Percentiles rank a stretch among this genome's conserved stretches.
These are phyloP conservation scores for Actinia tenebrosa DNA, from an alignment of 64 coral and sea anemone genomes.

Conservation along the genomic window DNA sequence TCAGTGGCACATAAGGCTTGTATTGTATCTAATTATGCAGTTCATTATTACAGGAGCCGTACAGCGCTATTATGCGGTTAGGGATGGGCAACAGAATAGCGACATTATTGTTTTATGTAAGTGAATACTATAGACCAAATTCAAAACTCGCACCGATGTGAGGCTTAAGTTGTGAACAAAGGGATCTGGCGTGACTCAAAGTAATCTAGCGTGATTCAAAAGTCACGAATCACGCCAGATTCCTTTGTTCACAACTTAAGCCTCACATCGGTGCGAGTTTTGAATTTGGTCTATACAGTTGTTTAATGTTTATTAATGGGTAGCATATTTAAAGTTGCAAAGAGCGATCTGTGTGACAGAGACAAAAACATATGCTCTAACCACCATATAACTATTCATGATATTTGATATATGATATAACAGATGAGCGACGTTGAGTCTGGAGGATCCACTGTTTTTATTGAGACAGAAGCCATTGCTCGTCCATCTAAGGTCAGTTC, in stretches of 20 bases:
- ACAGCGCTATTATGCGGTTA: slow-evolving; percentile 41
- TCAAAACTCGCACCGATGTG: no score
- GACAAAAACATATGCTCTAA: no score
- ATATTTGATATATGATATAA: background rate
- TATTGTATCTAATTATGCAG: slow-evolving; percentile 27
- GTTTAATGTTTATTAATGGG: background rate
- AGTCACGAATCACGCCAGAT: no score
- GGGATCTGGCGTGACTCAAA: no score
- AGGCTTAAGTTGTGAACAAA: no score
- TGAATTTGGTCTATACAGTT: background rate
- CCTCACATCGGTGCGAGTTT: no score
- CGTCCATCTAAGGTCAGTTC: slow-evolving; percentile 36
- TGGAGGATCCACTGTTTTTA: slow-evolving; percentile 53
- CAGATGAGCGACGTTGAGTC: slow-evolving; percentile 59
- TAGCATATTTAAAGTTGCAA: no score
- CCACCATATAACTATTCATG: background rate
- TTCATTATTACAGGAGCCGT: background rate
- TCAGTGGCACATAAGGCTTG: background rate
- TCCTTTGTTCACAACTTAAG: no score
- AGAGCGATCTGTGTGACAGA: no score
- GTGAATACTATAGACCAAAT: no score
- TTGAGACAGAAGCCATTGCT: slow-evolving; percentile 48
- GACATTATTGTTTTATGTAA: slow-evolving; percentile 54
- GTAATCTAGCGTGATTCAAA: no score
- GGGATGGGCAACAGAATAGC: slow-evolving; percentile 62